phyloP scores from a whole-genome alignment of 23 tunicate species.

The Styela plicata region DNA sequence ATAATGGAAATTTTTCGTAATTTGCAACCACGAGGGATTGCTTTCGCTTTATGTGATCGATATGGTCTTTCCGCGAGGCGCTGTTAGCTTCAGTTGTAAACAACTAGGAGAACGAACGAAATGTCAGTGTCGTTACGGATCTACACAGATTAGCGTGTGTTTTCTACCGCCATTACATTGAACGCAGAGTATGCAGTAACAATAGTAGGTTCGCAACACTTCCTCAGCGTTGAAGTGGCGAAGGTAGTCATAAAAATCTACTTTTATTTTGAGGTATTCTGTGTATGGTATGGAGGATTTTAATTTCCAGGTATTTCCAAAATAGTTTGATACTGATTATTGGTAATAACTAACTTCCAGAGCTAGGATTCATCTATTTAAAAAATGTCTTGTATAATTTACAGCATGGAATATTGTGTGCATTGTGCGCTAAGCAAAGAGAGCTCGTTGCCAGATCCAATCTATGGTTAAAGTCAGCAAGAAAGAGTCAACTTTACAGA shows the following conservation, averaged over 20 bases:
- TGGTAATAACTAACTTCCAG: too few species aligned
- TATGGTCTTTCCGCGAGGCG: background rate
- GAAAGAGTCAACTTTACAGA: constrained; percentile 21
- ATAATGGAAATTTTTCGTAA: background rate
- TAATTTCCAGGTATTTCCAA: too few species aligned
- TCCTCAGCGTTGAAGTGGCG: too few species aligned
- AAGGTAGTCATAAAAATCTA: too few species aligned
- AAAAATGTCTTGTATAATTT: too few species aligned
- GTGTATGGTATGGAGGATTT: too few species aligned
- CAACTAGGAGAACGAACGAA: background rate
- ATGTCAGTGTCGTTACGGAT: background rate
- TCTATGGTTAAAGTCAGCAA: constrained; percentile 47
- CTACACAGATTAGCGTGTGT: background rate
- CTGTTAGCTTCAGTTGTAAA: background rate
- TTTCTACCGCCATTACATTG: too few species aligned
- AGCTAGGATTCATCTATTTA: too few species aligned
- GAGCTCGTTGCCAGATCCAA: constrained; percentile 76
- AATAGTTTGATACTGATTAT: too few species aligned
- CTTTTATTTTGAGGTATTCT: too few species aligned
- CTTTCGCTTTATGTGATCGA: background rate
- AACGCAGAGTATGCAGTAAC: too few species aligned
- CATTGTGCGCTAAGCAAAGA: constrained; percentile 56
- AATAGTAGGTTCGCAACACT: too few species aligned
- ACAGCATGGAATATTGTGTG: constrained; percentile 37
- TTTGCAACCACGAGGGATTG: background rate